phyloP scores from a whole-genome alignment of 2,113 vertebrate genomes.

The Xenopus tropicalis region DNA sequence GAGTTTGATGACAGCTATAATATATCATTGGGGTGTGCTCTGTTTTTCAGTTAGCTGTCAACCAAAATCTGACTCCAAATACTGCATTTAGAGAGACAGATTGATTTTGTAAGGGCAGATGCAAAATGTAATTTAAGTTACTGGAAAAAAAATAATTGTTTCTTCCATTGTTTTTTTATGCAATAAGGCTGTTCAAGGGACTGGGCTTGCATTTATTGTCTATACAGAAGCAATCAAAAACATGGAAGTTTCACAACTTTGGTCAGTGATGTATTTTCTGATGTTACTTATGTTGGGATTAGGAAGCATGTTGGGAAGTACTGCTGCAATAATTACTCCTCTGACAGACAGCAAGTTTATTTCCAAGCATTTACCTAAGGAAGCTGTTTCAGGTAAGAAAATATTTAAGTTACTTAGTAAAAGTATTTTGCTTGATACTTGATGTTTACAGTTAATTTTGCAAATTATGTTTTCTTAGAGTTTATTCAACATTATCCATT shows the following conservation, averaged over 20 bases:
- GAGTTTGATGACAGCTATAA: too few species aligned
- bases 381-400: constrained; percentile 76
- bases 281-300: constrained; percentile 90
- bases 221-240: constrained; percentile 91
- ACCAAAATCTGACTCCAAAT: too few species aligned
- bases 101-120: too few species aligned
- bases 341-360: constrained; percentile 74
- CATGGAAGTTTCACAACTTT: constrained; percentile 89
- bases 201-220: constrained; percentile 88
- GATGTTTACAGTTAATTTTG: too few species aligned
- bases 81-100: too few species aligned
- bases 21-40: too few species aligned
- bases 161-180: too few species aligned
- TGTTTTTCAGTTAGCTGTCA: too few species aligned
- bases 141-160: too few species aligned
- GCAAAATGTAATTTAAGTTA: too few species aligned
- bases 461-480: too few species aligned
- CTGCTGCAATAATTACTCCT: constrained; percentile 82
- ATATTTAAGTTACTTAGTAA: neutral
- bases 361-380: constrained; percentile 63
- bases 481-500: too few species aligned
- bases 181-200: constrained; percentile 83
- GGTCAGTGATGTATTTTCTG: constrained; percentile 86
- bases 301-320: constrained; percentile 93
- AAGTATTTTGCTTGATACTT: neutral